Conservation (phyloP, 2,888 invertebrate species). For the Agrenia bidenticulata region DNA sequence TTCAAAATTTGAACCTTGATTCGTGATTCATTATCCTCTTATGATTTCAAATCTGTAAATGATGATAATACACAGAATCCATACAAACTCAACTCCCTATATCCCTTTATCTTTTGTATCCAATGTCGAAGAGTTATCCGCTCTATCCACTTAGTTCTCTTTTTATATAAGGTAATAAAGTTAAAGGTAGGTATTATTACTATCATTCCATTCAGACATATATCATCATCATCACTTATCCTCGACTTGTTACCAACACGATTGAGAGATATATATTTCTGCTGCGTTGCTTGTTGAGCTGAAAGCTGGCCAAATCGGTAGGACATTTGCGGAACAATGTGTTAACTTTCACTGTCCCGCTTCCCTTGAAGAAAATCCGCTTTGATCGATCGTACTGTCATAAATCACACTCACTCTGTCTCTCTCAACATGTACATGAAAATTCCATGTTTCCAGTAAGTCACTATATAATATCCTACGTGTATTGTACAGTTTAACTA, state of each 20-base stretch:
- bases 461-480: slow-evolving; percentile 6
- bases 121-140: background rate
- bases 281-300: slow-evolving; percentile 8
- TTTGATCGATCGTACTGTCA: slow-evolving; percentile 40
- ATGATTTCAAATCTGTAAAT: too few relatives aligned
- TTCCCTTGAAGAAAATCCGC: slow-evolving; percentile 23
- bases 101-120: background rate
- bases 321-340: slow-evolving; percentile 6
- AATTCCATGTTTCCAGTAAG: too few relatives aligned
- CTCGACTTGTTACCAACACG: background rate
- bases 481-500: background rate
- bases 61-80: too few relatives aligned
- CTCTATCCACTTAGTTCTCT: too few relatives aligned
- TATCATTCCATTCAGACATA: too few relatives aligned
- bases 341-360: slow-evolving; percentile 13
- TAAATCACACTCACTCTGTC: slow-evolving; percentile 34
- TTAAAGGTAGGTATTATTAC: too few relatives aligned
- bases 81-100: too few relatives aligned
- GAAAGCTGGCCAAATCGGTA: background rate
- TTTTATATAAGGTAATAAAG: too few relatives aligned
- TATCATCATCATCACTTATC: background rate
- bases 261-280: too few relatives aligned
- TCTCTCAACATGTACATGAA: too few relatives aligned
- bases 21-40: too few relatives aligned
- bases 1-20: too few relatives aligned